A percentile compares a stretch with the other conserved stretches of the same genome.
phyloP scores from a whole-genome alignment of 2,113 vertebrate genomes.

The Capreolus pygargus region DNA sequence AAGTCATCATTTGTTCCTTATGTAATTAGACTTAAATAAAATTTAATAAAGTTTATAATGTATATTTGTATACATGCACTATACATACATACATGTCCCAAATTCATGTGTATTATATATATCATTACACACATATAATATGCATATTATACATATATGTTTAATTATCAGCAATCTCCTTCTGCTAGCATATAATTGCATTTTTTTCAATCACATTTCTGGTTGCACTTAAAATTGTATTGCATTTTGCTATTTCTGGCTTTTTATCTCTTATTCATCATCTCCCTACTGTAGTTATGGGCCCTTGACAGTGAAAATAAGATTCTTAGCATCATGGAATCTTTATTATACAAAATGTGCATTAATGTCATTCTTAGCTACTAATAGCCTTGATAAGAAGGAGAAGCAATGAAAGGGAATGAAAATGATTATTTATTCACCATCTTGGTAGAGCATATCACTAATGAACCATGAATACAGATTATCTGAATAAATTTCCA shows the following conservation, averaged over 20 bases:
- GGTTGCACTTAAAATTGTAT: conserved; percentile 31
- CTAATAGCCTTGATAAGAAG: conserved; percentile 52
- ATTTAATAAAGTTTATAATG: background rate
- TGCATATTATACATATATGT: background rate
- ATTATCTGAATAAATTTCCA: conserved; percentile 58
- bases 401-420: conserved; percentile 44
- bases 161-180: conserved; percentile 40
- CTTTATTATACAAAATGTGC: conserved; percentile 65
- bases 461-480: conserved; percentile 50
- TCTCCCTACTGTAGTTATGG: background rate
- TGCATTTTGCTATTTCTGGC: conserved; percentile 49
- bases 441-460: conserved; percentile 3
- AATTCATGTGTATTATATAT: background rate
- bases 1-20: background rate
- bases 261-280: conserved; percentile 58
- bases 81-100: background rate
- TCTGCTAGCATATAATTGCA: conserved; percentile 29
- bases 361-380: conserved; percentile 69
- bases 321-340: conserved; percentile 57
- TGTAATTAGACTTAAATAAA: background rate
- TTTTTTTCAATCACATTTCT: conserved; percentile 38
- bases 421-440: conserved; percentile 60
- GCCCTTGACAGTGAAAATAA: conserved; percentile 63
- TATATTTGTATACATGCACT: background rate
- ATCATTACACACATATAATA: background rate